phyloP scores from a whole-genome alignment of 2,797 vertebrate genomes.

The Moxostoma hubbsi region DNA sequence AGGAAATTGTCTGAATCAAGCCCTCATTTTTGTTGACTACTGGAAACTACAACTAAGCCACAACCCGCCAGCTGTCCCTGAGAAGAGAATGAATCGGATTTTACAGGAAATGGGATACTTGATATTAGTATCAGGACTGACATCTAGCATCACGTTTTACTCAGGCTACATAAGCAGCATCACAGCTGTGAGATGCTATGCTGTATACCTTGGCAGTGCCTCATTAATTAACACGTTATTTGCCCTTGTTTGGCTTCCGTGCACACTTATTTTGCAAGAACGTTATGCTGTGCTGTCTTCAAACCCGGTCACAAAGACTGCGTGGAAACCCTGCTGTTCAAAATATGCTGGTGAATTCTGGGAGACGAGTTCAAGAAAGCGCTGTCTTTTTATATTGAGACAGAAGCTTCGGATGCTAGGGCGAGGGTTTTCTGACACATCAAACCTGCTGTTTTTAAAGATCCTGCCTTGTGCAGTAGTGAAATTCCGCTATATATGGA shows the following conservation, averaged over 20 bases:
- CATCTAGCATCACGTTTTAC: conserved; percentile 90
- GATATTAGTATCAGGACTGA: conserved; percentile 88
- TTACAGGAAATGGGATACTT: conserved; percentile 95
- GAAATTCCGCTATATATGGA: conserved; percentile 97
- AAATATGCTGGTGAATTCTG: conserved; percentile 82
- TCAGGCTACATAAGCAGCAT: conserved; percentile 95
- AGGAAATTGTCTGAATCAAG: conserved; percentile 91
- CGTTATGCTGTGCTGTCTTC: conserved; percentile 76
- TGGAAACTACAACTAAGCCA: conserved; percentile 91
- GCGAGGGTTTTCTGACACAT: conserved; percentile 83
- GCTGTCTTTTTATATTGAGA: conserved; percentile 80
- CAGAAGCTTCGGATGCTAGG: conserved; percentile 84
- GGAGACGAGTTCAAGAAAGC: conserved; percentile 86
- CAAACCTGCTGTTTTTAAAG: conserved; percentile 92
- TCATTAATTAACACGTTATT: conserved; percentile 87
- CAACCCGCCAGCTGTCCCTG: conserved; percentile 84
- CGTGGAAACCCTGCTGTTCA: conserved; percentile 81
- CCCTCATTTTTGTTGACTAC: conserved; percentile 91
- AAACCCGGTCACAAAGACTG: conserved; percentile 56
- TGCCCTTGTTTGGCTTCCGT: conserved; percentile 91
- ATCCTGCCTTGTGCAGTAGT: conserved; percentile 95
- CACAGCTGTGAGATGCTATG: conserved; percentile 90
- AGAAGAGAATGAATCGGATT: conserved; percentile 88
- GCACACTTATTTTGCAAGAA: conserved; percentile 85
- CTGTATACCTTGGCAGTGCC: conserved; percentile 90